Evolutionary conservation across 2,113 vertebrate genomes (phyloP), one percentile per base, ranked within the genome.

Genomic region (Bos javanicus): DNA sequence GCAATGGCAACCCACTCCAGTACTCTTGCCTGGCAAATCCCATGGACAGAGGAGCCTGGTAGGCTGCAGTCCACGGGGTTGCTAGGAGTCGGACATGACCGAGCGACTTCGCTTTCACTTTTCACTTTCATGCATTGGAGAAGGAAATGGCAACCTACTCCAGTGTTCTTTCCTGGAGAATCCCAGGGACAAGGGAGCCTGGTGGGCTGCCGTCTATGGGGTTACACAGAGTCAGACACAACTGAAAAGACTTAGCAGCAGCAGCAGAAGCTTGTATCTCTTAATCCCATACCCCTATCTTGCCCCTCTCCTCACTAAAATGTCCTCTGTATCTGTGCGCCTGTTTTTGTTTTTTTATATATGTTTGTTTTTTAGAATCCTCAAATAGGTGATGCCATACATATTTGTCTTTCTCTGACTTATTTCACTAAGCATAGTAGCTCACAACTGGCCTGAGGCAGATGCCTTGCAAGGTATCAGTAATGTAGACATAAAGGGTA

Each of bases 221-320:
- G 59, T 28, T 0, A 12, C 12, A 28, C 2, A 48, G 1, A 60
- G 59, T 60, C 0, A 0, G 28, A 60, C 12, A 60, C 0, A 28
- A 60, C 59, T 60, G 59, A 30, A 60, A 12, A 0, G 1, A 62
- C 60, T 62, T 62, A 62, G 60, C 60, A 30, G 4, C 57, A 59
- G 57, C 57, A 59, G 59, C 60, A 62, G 59, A 11, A 54, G 21
- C 23, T 83, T 83, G 19, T 36, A 25, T 54, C 50, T 83, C 12
- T 83, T 56, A 83, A 56, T 25, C 81, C 81, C 81, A 83, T 83
- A 56, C 33, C 12, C 28, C 81, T 54, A 14, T 21, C 33, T 82
- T 56, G 33, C 6, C 33, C 21, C 50, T 36, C 2, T n/a, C 50
- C 3, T 54, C 50, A 25, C 19, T 36, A 83, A 33, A 36, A 25